Base-by-base conservation (phyloP, 2,113 vertebrate species). In the Pampusana beccarii region DNA sequence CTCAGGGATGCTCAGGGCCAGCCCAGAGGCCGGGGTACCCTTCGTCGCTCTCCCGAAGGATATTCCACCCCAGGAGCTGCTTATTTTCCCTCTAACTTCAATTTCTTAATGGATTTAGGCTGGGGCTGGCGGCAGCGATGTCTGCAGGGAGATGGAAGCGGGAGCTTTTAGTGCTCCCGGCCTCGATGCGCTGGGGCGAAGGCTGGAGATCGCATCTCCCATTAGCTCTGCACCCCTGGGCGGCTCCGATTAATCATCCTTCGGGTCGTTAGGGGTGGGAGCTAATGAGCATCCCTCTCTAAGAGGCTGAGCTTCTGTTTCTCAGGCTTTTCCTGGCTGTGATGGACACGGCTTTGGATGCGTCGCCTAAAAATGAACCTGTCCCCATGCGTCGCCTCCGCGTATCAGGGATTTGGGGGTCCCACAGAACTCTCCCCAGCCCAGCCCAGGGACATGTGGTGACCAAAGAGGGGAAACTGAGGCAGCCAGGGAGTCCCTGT, bases 61-160 rank as follows among this genome's bases (percentile, higher is more conserved):
- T 58, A 5, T 58, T 67, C 89, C 86, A 92, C 9, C 31, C 18
- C 80, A 31, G 44, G 72, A 86, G 25, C 50, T 65, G 61, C 72
- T 21, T n/a, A 10, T 46, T 84, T 69, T 34, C 42, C 28, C 26
- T 48, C 38, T 31, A 79, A 12, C 86, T 77, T 72, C 34, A 14
- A 65, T 92, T 92, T 75, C 83, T 83, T 96, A 80, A 93, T 92
- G 94, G 92, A 26, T 23, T 79, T 66, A 28, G 46, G 56, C 82
- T 8, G 66, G 51, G 70, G 70, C 34, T 62, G 74, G 74, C 62
- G 2, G 75, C 86, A 65, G 38, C 1, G 38, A 46, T 50, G 75
- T 79, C 81, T 90, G 67, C 85, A 19, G 62, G 29, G 80, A 83
- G 79, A 75, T 46, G 44, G 72, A 44, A 85, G 80, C 0, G 5